Percentiles rank a stretch among this genome's conserved stretches.
These are phyloP conservation scores for Glandiceps talaboti DNA, from an alignment of 53 echinoderm and acorn worm species.

Conservation along the genomic window DNA sequence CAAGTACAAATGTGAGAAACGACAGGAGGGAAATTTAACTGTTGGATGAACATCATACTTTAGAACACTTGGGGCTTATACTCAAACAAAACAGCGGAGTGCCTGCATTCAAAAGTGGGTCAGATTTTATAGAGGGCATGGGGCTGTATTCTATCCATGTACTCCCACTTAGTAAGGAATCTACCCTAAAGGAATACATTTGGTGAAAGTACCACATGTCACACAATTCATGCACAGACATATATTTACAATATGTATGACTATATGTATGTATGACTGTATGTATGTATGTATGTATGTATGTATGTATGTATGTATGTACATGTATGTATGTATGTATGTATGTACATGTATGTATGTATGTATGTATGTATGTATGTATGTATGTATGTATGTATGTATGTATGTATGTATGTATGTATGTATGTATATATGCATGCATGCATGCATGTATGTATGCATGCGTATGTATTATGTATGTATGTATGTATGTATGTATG, in stretches of 20 bases:
- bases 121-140: no score
- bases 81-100: no score
- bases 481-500: not conserved
- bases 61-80: no score
- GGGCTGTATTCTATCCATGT: no score
- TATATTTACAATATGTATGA: not conserved
- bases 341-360: conserved; percentile 9
- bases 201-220: no score
- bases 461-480: not conserved
- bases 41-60: no score
- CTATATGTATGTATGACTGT: not conserved
- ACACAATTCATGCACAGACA: no score
- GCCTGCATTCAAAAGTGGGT: no score
- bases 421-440: conserved; percentile 6
- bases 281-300: not conserved
- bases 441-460: not conserved
- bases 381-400: conserved; percentile 12
- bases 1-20: no score
- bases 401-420: conserved; percentile 13
- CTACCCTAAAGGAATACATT: no score
- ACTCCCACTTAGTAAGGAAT: no score
- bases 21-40: no score
- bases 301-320: not conserved
- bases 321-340: conserved; percentile 9
- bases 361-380: conserved; percentile 9